These are phyloP conservation scores for Amblyjoppa proteus DNA, from an alignment of 2,888 invertebrate genomes.

Conservation along the genomic window DNA sequence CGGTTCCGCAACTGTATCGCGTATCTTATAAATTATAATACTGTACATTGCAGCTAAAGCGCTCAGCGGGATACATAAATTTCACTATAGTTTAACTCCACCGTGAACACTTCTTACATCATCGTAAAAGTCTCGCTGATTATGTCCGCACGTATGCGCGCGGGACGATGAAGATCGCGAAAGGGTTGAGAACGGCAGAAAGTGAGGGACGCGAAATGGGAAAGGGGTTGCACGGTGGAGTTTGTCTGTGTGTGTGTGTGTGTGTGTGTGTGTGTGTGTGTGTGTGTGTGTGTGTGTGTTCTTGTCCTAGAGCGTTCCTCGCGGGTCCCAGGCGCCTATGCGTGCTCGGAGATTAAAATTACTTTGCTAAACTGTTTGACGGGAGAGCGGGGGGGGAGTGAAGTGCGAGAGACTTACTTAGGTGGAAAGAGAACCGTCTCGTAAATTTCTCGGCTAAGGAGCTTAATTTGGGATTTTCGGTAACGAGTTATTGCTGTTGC, in stretches of 20 bases:
- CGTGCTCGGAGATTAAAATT: constrained; percentile 83
- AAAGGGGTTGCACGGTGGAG: background rate
- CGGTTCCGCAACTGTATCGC: constrained; percentile 49
- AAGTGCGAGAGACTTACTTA: constrained; percentile 46
- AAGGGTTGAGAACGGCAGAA: constrained; percentile 30
- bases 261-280: constrained; percentile 16
- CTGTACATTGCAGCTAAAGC: constrained; percentile 20
- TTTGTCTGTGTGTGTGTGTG: constrained; percentile 35
- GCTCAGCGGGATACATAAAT: constrained; percentile 46
- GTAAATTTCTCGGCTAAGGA: constrained; percentile 84
- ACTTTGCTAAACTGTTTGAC: constrained; percentile 81
- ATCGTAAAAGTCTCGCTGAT: constrained; percentile 35
- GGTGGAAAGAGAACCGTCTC: constrained; percentile 77
- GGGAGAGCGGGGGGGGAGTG: constrained; percentile 69
- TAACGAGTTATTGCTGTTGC: constrained; percentile 82
- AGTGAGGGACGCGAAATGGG: constrained; percentile 38
- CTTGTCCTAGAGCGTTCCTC: constrained; percentile 49
- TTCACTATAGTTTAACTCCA: constrained; percentile 33
- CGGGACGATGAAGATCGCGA: constrained; percentile 24
- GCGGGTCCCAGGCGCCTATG: constrained; percentile 70
- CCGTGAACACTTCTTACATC: background rate
- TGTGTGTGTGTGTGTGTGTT: constrained; percentile 34
- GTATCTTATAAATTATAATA: constrained; percentile 53
- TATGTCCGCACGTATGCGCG: constrained; percentile 37
- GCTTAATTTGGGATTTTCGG: constrained; percentile 85